Percentiles rank a stretch among this genome's conserved stretches.
Conservation (phyloP, 2,797 vertebrate genomes). For the Sebastes steindachneri region DNA sequence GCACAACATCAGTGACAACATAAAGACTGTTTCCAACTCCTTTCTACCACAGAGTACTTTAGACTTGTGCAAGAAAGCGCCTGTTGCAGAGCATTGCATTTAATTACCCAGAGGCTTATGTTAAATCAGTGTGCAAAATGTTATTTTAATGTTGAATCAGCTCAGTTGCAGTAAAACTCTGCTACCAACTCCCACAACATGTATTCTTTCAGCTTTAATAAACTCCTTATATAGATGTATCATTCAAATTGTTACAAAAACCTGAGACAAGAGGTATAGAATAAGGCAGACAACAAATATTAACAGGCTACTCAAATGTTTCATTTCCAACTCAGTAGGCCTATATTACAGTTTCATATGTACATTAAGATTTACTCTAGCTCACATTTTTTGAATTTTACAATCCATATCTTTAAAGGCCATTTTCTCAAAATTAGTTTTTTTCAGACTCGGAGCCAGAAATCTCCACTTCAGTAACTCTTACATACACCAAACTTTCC, state of each 20-base stretch:
- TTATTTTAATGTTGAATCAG: neutral
- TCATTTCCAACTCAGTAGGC: no score
- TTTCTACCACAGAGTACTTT: neutral
- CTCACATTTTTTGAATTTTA: no score
- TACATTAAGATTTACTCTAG: no score
- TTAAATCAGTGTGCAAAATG: neutral
- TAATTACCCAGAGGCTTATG: neutral
- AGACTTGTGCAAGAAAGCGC: neutral
- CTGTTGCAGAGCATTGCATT: neutral
- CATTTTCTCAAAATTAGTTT: no score
- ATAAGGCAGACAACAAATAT: neutral
- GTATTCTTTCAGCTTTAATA: neutral
- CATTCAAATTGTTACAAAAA: neutral
- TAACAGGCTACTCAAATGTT: no score
- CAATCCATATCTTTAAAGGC: no score
- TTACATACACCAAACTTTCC: no score
- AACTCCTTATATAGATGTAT: neutral
- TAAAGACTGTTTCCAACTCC: neutral
- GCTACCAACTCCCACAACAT: neutral
- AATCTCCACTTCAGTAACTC: no score
- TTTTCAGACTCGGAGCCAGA: no score
- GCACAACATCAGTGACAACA: neutral
- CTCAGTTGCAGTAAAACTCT: neutral
- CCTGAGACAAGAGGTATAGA: neutral
- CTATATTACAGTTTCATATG: no score